Percentiles rank a stretch among this genome's conserved stretches.
phyloP scores from a whole-genome alignment of 2,888 invertebrate species.

The Acronicta psi region DNA sequence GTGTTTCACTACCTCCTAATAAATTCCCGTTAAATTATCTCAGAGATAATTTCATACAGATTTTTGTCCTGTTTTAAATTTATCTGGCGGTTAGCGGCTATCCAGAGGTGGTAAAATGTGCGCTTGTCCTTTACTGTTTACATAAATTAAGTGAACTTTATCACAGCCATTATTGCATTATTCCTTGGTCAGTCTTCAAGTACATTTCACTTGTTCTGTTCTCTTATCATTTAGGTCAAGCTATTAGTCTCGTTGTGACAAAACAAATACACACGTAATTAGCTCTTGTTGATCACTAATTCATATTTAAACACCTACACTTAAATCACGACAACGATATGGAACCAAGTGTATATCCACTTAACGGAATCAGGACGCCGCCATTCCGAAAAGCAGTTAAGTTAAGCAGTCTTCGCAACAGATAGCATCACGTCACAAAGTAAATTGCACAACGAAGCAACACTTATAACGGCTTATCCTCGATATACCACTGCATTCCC shows the following conservation, averaged over 20 bases:
- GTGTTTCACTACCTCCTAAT: too few relatives aligned
- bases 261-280: slow-evolving; percentile 17
- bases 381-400: slow-evolving; percentile 44
- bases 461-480: slow-evolving; percentile 53
- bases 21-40: too few relatives aligned
- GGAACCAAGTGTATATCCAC: slow-evolving; percentile 46
- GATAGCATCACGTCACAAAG: slow-evolving; percentile 56
- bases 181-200: too few relatives aligned
- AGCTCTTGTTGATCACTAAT: slow-evolving; percentile 41
- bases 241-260: slow-evolving; percentile 8
- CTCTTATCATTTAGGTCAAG: slow-evolving; percentile 28
- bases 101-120: too few relatives aligned
- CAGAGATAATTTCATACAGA: too few relatives aligned
- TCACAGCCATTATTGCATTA: too few relatives aligned
- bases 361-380: slow-evolving; percentile 54
- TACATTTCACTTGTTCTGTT: neutral
- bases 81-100: too few relatives aligned
- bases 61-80: too few relatives aligned
- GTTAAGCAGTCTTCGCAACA: slow-evolving; percentile 37
- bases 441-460: slow-evolving; percentile 63
- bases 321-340: slow-evolving; percentile 40
- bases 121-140: too few relatives aligned
- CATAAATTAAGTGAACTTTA: too few relatives aligned
- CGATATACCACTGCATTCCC: slow-evolving; percentile 59
- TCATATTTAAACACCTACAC: slow-evolving; percentile 47